A percentile compares a stretch with the other conserved stretches of the same genome.
These are phyloP conservation scores for Florisuga fusca DNA, from an alignment of 2,797 vertebrate genomes.

Conservation along the genomic window DNA sequence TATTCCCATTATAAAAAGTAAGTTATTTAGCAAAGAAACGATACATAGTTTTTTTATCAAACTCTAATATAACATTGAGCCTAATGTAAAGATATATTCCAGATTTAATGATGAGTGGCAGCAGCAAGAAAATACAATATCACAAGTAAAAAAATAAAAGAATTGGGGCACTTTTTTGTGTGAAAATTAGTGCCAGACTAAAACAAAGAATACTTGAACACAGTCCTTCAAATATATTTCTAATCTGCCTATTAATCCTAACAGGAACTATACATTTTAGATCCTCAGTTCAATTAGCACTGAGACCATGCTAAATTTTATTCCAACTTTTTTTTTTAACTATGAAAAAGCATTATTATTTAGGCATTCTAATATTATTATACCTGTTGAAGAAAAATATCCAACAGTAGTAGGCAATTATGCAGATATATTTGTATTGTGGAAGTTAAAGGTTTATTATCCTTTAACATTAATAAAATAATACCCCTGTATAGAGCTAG, in stretches of 20 bases:
- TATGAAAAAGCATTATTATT: neutral
- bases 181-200: neutral
- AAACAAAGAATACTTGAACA: neutral
- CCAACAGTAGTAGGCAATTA: constrained; percentile 12
- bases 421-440: neutral
- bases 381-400: neutral
- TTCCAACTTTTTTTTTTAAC: neutral
- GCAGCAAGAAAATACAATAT: neutral
- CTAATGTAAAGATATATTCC: neutral
- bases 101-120: neutral
- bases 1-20: neutral
- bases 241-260: neutral
- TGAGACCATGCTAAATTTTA: neutral
- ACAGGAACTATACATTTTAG: neutral
- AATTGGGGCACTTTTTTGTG: fast-evolving
- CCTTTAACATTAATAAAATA: constrained; percentile 46
- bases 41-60: neutral
- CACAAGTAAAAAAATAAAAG: neutral
- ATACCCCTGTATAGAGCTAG: neutral
- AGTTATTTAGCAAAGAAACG: neutral
- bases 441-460: constrained; percentile 29
- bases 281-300: neutral
- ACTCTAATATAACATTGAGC: neutral
- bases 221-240: neutral
- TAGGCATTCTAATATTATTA: neutral